phyloP scores from a whole-genome alignment of 2,113 vertebrate species.

The Sylvietta virens region DNA sequence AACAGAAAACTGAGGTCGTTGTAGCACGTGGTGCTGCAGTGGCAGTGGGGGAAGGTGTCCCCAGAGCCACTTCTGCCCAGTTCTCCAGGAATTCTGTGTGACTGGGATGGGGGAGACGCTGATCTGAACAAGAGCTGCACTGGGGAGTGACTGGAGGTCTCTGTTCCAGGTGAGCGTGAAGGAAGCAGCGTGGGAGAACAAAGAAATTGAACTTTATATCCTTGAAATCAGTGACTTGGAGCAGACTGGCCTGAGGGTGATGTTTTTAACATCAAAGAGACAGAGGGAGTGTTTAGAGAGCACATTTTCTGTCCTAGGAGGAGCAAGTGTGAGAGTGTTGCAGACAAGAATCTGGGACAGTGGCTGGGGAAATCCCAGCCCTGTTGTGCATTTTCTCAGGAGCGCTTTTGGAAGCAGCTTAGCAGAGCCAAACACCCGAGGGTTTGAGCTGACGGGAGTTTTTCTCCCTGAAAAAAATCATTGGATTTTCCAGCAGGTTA shows the following conservation, averaged over 20 bases:
- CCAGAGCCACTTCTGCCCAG: background rate
- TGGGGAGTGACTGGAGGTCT: background rate
- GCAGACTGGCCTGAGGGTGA: background rate
- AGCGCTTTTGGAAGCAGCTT: background rate
- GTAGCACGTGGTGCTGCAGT: background rate
- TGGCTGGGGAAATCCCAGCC: background rate
- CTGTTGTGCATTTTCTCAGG: background rate
- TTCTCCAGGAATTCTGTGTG: background rate
- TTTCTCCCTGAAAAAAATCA: background rate
- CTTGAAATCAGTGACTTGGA: background rate
- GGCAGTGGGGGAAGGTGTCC: background rate
- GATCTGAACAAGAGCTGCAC: background rate
- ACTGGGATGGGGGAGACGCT: background rate
- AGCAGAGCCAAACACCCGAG: background rate
- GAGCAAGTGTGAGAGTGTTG: background rate
- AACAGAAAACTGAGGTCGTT: accelerated
- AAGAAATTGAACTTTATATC: background rate
- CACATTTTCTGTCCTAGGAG: background rate
- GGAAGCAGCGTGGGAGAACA: background rate
- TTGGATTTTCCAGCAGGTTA: background rate
- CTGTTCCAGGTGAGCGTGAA: background rate
- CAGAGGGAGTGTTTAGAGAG: background rate
- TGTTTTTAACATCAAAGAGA: background rate
- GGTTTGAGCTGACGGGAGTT: background rate
- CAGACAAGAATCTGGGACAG: background rate